phyloP scores from a whole-genome alignment of 1,140 invertebrate genomes.

The Ganaspis sp. region DNA sequence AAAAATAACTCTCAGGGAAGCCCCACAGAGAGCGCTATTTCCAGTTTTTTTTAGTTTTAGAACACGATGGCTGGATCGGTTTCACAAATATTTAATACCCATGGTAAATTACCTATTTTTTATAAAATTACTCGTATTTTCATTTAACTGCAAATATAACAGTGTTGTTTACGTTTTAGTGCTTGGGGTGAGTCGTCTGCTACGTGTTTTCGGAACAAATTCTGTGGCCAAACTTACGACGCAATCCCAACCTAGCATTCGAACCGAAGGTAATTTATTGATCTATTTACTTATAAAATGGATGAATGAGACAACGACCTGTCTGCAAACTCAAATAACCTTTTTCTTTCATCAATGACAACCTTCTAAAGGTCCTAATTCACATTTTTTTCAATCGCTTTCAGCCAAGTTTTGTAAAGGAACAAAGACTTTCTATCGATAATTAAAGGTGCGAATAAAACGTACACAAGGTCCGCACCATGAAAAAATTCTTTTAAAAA shows the following conservation, averaged over 20 bases:
- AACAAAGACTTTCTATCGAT: background rate
- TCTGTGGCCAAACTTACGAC: constrained; percentile 28
- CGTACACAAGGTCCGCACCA: constrained; percentile 25
- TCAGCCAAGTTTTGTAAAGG: background rate
- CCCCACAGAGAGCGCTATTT: background rate
- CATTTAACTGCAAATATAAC: background rate
- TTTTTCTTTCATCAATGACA: background rate
- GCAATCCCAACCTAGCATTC: constrained; percentile 44
- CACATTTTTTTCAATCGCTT: background rate
- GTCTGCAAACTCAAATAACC: background rate
- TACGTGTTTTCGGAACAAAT: constrained; percentile 26
- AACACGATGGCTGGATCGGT: constrained; percentile 8
- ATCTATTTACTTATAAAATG: background rate
- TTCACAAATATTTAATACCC: constrained; percentile 26
- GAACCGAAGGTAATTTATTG: constrained; percentile 10
- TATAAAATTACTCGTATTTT: background rate
- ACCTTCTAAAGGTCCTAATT: background rate
- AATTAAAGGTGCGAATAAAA: constrained; percentile 7
- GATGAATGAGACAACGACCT: background rate
- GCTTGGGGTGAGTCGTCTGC: background rate
- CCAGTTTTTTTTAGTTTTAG: background rate
- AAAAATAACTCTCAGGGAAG: no score
- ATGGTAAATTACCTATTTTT: background rate
- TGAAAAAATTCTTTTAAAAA: constrained; percentile 11
- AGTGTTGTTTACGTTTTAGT: constrained; percentile 21